Evolutionary conservation across 2,888 invertebrate species (phyloP).

Genomic region (Lasius fuliginosus): DNA sequence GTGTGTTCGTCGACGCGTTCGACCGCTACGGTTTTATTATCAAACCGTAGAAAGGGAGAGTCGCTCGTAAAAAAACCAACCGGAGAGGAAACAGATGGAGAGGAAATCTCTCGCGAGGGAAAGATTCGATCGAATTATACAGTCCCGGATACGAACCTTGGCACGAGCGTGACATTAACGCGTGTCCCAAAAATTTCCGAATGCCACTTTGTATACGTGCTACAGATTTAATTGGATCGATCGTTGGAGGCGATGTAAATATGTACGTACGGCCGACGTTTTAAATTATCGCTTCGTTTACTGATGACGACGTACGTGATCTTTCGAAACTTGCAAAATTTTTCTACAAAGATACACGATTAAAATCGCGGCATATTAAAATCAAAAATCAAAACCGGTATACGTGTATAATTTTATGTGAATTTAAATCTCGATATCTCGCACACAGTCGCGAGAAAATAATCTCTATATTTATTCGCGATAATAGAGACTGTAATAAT

Average conservation of each 20-base stretch:
- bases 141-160: slow-evolving; percentile 1
- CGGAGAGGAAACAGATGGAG: background rate
- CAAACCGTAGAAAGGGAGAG: background rate
- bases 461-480: background rate
- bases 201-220: background rate
- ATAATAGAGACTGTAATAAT: background rate
- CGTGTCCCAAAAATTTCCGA: slow-evolving; percentile 39
- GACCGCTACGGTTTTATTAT: slow-evolving; percentile 31
- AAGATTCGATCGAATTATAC: slow-evolving; percentile 51
- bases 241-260: background rate
- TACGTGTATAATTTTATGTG: background rate
- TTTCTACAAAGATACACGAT: background rate
- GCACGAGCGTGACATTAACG: slow-evolving; percentile 34
- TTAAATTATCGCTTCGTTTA: slow-evolving; percentile 18
- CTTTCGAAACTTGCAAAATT: slow-evolving; percentile 18
- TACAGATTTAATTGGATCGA: slow-evolving; percentile 29
- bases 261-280: background rate
- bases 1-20: background rate
- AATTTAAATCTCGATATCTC: slow-evolving; percentile 24
- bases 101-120: slow-evolving; percentile 6
- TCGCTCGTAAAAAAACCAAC: slow-evolving; percentile 46
- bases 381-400: slow-evolving; percentile 11
- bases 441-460: background rate
- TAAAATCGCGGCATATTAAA: background rate
- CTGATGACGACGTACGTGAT: background rate